Conservation (phyloP, 2,113 vertebrate species). For the Burhinus bistriatus region DNA sequence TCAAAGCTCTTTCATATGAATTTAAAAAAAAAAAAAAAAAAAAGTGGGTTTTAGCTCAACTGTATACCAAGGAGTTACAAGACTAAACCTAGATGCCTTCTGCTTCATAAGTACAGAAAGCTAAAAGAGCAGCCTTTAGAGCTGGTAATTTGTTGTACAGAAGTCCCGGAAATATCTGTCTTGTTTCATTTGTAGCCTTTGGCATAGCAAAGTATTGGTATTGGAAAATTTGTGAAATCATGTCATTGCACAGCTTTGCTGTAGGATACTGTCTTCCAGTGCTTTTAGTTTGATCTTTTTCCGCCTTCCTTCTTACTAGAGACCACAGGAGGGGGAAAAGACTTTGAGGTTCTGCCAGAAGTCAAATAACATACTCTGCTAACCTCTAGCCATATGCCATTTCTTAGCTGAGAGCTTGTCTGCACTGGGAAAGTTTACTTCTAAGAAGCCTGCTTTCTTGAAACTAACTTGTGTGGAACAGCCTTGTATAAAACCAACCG, state of each 20-base stretch:
- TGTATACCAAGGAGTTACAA: neutral
- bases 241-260: conserved; percentile 1
- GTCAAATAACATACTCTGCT: neutral
- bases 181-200: conserved; percentile 65
- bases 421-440: neutral
- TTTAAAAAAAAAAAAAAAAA: neutral
- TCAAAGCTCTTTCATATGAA: conserved; percentile 30
- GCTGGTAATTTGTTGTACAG: conserved; percentile 37
- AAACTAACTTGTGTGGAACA: neutral
- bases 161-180: conserved; percentile 51
- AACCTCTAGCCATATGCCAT: neutral
- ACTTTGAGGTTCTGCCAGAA: conserved; percentile 30
- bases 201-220: conserved; percentile 51
- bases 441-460: neutral
- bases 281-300: neutral
- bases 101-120: conserved; percentile 31
- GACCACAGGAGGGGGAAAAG: neutral
- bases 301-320: neutral
- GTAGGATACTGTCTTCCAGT: neutral
- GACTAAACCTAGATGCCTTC: neutral
- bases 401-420: neutral
- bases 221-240: conserved; percentile 44
- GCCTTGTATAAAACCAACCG: neutral
- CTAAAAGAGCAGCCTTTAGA: neutral
- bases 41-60: neutral